Base-by-base conservation (phyloP, 53 echinoderm and acorn worm species). In the Pentamera pediparva region DNA sequence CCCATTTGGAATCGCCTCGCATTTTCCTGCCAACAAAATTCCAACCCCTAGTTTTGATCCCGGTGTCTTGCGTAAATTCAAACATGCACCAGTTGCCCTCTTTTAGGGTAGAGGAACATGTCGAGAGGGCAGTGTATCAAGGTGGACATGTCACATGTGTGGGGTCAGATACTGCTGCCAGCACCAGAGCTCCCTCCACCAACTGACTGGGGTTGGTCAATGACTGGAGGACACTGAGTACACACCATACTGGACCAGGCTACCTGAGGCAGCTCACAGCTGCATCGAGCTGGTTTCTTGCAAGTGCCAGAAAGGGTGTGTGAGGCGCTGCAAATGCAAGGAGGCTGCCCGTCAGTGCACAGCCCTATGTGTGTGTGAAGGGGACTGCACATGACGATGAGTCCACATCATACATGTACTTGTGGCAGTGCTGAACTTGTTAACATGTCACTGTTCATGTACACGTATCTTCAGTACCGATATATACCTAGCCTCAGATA, bases 61-160 rank as follows among this genome's bases (percentile, higher is more conserved):
- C n/a, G n/a, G n/a, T n/a, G n/a, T n/a, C n/a, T n/a, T n/a, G n/a
- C n/a, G n/a, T n/a, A n/a, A n/a, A n/a, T n/a, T n/a, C n/a, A n/a
- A n/a, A n/a, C n/a, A n/a, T n/a, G n/a, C n/a, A n/a, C n/a, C n/a
- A n/a, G n/a, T n/a, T n/a, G n/a, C n/a, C n/a, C n/a, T n/a, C n/a
- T n/a, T n/a, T n/a, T n/a, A n/a, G n/a, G n/a, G n/a, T 70, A 20
- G 70, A 65, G 29, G 50, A 79, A 70, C 79, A 79, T 70, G 56
- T 79, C 50, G 63, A 77, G 47, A 47, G 79, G 70, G 65, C 79
- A 78, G 52, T 34, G 11, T 78, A 32, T 26, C 78, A 78, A 35
- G 74, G 6, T 54, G 74, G n/a, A n/a, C n/a, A n/a, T n/a, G n/a
- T n/a, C n/a, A 17, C 74, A 75, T 60, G 59, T 75, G 28, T 58